Evolutionary conservation across 1,140 invertebrate species (phyloP).

Genomic region (Zaprionus inermis): DNA sequence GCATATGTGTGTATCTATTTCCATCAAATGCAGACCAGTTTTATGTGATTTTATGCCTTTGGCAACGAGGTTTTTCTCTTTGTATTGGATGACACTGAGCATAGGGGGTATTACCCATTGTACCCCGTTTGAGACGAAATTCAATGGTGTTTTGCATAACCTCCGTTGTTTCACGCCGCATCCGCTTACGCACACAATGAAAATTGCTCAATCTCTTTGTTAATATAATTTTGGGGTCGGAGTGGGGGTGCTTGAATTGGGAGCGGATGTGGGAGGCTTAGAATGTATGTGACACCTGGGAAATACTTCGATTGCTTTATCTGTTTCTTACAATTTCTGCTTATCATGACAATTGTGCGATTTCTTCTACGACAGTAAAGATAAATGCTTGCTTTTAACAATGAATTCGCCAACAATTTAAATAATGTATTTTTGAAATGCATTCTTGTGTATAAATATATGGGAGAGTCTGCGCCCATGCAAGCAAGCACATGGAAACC

Average conservation of each 20-base stretch:
- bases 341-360: neutral
- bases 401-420: neutral
- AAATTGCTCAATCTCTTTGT: constrained; percentile 66
- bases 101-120: constrained; percentile 50
- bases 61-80: neutral
- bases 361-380: neutral
- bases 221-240: constrained; percentile 45
- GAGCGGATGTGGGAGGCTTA: constrained; percentile 2
- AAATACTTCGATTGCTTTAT: neutral
- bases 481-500: neutral
- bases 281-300: neutral
- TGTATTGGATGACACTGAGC: constrained; percentile 31
- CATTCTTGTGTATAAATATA: neutral
- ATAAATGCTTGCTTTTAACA: neutral
- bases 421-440: too few species aligned
- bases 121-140: constrained; percentile 44
- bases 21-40: constrained; percentile 30
- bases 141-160: constrained; percentile 36
- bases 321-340: neutral
- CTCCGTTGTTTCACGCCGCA: constrained; percentile 15
- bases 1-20: constrained; percentile 15
- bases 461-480: neutral
- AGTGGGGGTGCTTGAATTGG: constrained; percentile 1
- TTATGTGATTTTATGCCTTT: constrained; percentile 5
- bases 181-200: constrained; percentile 28